Conservation (phyloP, 2,113 vertebrate species). For the Pterocles gutturalis region DNA sequence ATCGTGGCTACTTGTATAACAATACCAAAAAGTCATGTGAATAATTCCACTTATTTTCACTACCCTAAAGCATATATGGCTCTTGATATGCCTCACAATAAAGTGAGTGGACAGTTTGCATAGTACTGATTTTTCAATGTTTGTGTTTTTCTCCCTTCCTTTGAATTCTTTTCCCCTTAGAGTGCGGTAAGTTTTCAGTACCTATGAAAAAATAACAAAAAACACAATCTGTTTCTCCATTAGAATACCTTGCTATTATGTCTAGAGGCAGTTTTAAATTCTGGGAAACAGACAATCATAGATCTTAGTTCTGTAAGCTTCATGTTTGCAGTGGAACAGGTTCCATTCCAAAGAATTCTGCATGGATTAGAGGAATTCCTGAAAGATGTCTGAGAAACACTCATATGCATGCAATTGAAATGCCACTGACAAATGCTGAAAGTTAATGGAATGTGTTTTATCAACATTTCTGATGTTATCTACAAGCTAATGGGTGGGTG, state of each 20-base stretch:
- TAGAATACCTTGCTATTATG: neutral
- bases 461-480: neutral
- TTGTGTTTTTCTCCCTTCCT: neutral
- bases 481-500: neutral
- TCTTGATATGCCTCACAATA: neutral
- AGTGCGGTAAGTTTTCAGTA: neutral
- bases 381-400: neutral
- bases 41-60: neutral
- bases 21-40: neutral
- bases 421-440: neutral
- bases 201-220: neutral
- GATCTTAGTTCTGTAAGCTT: neutral
- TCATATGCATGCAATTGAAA: neutral
- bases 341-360: neutral
- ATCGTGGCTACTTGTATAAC: neutral
- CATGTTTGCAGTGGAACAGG: neutral
- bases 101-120: neutral
- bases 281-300: neutral
- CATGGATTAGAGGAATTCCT: neutral
- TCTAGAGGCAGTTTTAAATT: neutral
- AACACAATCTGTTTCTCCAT: neutral
- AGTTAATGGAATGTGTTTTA: neutral
- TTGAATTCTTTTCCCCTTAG: neutral
- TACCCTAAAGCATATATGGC: neutral
- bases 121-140: neutral